phyloP scores from a whole-genome alignment of 2,888 invertebrate species.

The Carcina quercana region DNA sequence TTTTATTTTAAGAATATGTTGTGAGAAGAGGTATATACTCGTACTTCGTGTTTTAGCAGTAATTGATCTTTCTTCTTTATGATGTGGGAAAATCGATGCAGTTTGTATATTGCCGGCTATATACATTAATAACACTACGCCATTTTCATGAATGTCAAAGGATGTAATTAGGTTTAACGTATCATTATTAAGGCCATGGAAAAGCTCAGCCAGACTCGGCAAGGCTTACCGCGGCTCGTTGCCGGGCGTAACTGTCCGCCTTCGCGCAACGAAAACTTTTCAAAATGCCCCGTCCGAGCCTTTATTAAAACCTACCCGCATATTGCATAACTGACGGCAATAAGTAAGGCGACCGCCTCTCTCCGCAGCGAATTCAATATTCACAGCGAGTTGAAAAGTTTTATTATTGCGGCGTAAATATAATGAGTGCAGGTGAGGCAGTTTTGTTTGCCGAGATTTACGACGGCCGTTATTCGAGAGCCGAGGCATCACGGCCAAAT shows the following conservation, averaged over 20 bases:
- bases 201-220: constrained; percentile 18
- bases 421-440: constrained; percentile 71
- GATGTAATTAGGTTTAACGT: no score
- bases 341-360: constrained; percentile 64
- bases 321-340: constrained; percentile 60
- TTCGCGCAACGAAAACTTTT: constrained; percentile 69
- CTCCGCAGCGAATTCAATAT: constrained; percentile 68
- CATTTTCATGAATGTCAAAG: no score
- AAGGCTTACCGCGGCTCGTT: constrained; percentile 49
- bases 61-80: no score
- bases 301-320: constrained; percentile 69
- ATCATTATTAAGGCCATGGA: background rate
- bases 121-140: no score
- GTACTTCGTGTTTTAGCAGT: no score
- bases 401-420: constrained; percentile 73
- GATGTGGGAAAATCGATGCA: no score
- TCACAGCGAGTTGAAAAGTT: constrained; percentile 66
- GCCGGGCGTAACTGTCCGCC: constrained; percentile 56
- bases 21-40: no score
- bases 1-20: no score
- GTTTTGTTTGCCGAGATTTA: constrained; percentile 64
- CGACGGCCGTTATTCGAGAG: constrained; percentile 42
- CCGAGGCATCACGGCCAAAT: constrained; percentile 47
- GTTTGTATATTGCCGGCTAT: no score
- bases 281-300: constrained; percentile 57